These are phyloP conservation scores for Setophaga kirtlandii DNA, from an alignment of 2,113 vertebrate species.

Conservation along the genomic window DNA sequence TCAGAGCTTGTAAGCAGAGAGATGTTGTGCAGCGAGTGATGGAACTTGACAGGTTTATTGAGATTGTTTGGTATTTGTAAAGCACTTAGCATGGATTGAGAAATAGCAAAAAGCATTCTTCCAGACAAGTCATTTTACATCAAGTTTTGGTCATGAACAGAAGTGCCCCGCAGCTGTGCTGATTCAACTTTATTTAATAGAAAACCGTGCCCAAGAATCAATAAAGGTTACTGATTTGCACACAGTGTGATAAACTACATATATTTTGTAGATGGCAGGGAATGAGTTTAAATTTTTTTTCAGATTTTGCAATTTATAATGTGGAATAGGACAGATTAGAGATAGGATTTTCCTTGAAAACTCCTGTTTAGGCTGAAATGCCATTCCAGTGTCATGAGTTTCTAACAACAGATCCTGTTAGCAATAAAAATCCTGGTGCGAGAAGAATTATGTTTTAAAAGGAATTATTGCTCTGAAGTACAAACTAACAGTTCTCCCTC, in stretches of 20 bases:
- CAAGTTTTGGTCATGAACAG: constrained; percentile 43
- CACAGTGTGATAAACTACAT: neutral
- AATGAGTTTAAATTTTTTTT: neutral
- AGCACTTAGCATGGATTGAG: constrained; percentile 24
- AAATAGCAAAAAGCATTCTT: constrained; percentile 22
- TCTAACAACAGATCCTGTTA: neutral
- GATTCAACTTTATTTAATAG: constrained; percentile 52
- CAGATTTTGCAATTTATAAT: neutral
- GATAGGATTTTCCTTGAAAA: neutral
- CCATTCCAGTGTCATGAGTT: neutral
- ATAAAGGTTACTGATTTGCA: constrained; percentile 37
- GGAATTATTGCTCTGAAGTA: neutral
- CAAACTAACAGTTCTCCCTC: neutral
- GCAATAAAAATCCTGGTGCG: neutral
- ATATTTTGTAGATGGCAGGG: neutral
- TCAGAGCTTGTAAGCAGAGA: neutral
- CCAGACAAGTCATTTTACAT: constrained; percentile 46
- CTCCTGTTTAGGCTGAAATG: neutral
- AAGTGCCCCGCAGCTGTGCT: neutral
- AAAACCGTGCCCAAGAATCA: neutral
- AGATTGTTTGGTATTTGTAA: constrained; percentile 54
- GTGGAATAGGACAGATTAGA: neutral
- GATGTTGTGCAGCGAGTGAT: neutral
- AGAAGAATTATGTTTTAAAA: neutral
- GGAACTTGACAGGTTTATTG: constrained; percentile 13